Percentiles rank a stretch among this genome's conserved stretches.
Evolutionary conservation across 53 echinoderm and acorn worm species (phyloP).

Genomic region (Holothuria leucospilota): DNA sequence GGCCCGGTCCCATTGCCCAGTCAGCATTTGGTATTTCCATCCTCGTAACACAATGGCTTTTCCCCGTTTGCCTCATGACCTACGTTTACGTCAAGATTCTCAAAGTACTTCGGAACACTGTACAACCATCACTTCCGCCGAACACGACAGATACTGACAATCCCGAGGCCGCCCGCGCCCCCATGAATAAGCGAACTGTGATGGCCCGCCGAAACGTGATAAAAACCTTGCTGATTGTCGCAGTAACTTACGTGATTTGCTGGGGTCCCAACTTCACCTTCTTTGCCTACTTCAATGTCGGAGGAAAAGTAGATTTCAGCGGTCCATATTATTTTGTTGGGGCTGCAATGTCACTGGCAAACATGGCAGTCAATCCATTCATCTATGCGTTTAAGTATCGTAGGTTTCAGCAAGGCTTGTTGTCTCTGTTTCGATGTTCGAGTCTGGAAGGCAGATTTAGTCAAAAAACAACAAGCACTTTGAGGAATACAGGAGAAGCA

Average conservation of each 20-base stretch:
- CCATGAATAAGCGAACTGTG: neutral
- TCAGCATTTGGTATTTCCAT: constrained; percentile 60
- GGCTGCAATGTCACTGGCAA: constrained; percentile 48
- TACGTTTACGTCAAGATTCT: constrained; percentile 65
- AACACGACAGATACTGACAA: neutral
- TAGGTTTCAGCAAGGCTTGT: constrained; percentile 43
- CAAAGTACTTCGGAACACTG: constrained; percentile 47
- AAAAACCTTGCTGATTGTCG: constrained; percentile 58
- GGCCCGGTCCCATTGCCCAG: constrained; percentile 57
- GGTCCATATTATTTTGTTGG: constrained; percentile 37
- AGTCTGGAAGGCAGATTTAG: too few relatives aligned
- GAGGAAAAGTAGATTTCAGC: constrained; percentile 55
- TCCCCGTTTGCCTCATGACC: constrained; percentile 67
- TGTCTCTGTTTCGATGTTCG: neutral
- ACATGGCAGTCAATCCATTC: constrained; percentile 61
- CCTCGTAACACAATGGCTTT: constrained; percentile 62
- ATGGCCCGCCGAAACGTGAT: constrained; percentile 55
- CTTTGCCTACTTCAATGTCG: constrained; percentile 50
- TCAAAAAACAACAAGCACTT: too few relatives aligned
- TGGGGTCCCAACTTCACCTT: constrained; percentile 58
- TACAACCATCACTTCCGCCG: neutral
- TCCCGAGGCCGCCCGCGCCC: neutral
- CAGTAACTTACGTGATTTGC: constrained; percentile 51
- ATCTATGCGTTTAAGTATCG: constrained; percentile 67
- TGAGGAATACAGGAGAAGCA: too few relatives aligned